phyloP scores from a whole-genome alignment of 2,113 vertebrate genomes.

The Corythaixoides concolor region DNA sequence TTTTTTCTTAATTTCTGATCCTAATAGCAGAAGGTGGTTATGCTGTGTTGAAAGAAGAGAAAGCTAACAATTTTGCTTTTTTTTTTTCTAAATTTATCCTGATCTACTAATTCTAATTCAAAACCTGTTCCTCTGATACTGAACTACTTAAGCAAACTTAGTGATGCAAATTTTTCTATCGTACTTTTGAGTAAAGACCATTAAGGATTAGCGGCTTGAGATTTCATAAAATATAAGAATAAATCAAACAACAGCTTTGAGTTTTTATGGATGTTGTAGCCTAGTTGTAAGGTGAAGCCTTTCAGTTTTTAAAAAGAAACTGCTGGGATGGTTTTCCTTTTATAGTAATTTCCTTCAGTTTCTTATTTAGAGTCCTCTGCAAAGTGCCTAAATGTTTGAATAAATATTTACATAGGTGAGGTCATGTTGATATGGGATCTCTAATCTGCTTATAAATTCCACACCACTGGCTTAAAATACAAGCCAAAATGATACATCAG shows the following conservation, averaged over 20 bases:
- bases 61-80: neutral
- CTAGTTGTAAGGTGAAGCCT: neutral
- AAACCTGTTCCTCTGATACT: neutral
- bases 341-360: neutral
- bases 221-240: neutral
- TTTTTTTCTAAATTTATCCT: neutral
- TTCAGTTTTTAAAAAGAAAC: neutral
- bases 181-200: neutral
- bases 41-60: neutral
- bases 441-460: neutral
- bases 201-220: neutral
- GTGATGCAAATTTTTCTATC: constrained; percentile 16
- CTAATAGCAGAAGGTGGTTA: neutral
- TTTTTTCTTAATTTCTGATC: neutral
- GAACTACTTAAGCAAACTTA: neutral
- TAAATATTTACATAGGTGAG: constrained; percentile 35
- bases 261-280: neutral
- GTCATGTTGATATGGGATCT: neutral
- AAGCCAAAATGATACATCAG: neutral
- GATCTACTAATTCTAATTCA: neutral
- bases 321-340: constrained; percentile 5
- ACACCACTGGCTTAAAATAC: neutral
- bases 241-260: neutral
- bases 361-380: neutral
- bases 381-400: neutral